Evolutionary conservation across 2,113 vertebrate genomes (phyloP), one percentile per base, ranked within the genome.

Genomic region (Mola mola): DNA sequence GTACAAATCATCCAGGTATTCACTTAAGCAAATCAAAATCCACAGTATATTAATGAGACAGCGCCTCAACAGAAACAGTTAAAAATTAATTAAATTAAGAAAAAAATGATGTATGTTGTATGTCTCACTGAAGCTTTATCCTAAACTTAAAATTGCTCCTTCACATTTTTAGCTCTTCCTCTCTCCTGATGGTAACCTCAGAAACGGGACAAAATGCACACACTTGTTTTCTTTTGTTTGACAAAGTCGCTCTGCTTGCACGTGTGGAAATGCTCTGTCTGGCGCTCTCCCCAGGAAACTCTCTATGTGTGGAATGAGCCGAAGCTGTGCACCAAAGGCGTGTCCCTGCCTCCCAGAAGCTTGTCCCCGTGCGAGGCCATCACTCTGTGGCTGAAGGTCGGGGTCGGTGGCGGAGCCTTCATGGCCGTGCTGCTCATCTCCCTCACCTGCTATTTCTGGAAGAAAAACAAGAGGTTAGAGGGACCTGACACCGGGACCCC

Each of bases 401-500:
- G 94, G 52, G 91, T 94, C 4, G 94, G 94, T 0, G 92, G 93
- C 17, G 96, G 96, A 19, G 94, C 92, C 48, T 96, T 97, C 71
- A 87, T 86, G 49, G 97, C 95, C 0, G 93, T 94, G 78, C 86
- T 99, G 36, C 94, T 99, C 56, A 79, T 98, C 78, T 93, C 95
- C 31, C 92, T 99, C 81, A 98, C 96, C 52, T 99, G 94, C 80
- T 98, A 98, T 86, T 98, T 99, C 91, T 98, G 97, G 97, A 99
- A 98, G 83, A 99, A 98, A 80, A 99, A 98, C 85, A 94, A 95
- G 75, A 98, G 96, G 97, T 98, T 79, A 91, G 93, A 53, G 16
- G 25, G 28, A 24, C 21, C 49, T n/a, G n/a, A n/a, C n/a, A n/a
- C n/a, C n/a, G n/a, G n/a, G n/a, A n/a, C n/a, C n/a, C n/a, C n/a